Base-by-base conservation (phyloP, 1,140 invertebrate genomes). In the Drosophila serrata region DNA sequence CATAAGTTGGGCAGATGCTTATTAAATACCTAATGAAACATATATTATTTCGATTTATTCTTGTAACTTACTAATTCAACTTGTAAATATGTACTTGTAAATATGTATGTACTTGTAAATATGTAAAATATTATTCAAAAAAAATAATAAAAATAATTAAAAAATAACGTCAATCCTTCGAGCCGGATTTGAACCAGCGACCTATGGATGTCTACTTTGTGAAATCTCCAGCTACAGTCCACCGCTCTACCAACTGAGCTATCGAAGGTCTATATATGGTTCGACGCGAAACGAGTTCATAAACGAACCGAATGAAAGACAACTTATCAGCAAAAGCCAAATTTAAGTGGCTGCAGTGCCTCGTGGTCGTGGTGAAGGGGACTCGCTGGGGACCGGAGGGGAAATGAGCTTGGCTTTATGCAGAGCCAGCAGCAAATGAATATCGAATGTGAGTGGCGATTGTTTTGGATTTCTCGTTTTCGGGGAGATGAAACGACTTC, bases 171-270 rank as follows among this genome's bases (percentile, higher is more conserved):
- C 94, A 93, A 95, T 95, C 95, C 94, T 95, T 95, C 94, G 94
- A 95, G 94, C 95, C 94, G 94, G 95, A 95, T 95, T 95, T 95
- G 95, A 95, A 95, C 94, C 94, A 95, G 94, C 94, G 95, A 95
- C 95, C 95, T 95, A 95, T 95, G 95, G 94, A 95, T 95, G n/a
- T 95, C 95, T 95, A 95, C 94, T 95, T 94, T 95, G 94, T 94
- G 13, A 95, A 95, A 22, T 86, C 93, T 27, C 79, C 35, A n/a
- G 65, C 96, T 97, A 96, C 96, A 96, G 95, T 96, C 96, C 96
- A 96, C 95, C 96, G 96, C 96, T 96, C 96, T 96, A 96, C 96
- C 96, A 96, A 96, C 95, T 96, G 96, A 96, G 95, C 95, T 96
- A 96, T 95, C 95, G 95, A 95, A 96, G 95, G 95, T 93, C 39